Percentiles rank a stretch among this genome's conserved stretches.
phyloP scores from a whole-genome alignment of 1,140 invertebrate genomes.

The Archegozetes longisetosus region DNA sequence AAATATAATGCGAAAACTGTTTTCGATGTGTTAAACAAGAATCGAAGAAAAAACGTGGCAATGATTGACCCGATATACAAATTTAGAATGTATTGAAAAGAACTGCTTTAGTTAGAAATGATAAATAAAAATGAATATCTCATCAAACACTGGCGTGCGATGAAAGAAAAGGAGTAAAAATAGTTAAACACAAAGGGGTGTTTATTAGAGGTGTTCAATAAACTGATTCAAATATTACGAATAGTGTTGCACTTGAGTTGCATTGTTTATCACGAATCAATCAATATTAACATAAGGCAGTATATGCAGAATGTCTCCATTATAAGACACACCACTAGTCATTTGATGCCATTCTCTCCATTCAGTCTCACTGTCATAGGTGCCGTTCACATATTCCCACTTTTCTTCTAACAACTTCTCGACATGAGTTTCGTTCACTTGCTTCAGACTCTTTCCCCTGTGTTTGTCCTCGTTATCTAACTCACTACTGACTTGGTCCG shows the following conservation, averaged over 20 bases:
- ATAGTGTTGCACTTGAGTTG: not conserved
- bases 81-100: too few relatives aligned
- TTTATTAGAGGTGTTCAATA: too few relatives aligned
- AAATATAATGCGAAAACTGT: too few relatives aligned
- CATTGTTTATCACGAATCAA: not conserved
- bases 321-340: not conserved
- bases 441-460: not conserved
- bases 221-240: too few relatives aligned
- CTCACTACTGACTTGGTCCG: not conserved
- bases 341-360: conserved; percentile 11
- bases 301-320: conserved; percentile 1
- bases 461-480: not conserved
- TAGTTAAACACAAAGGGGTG: too few relatives aligned
- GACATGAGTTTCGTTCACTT: not conserved
- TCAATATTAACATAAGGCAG: conserved; percentile 10
- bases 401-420: not conserved
- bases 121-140: too few relatives aligned
- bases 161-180: too few relatives aligned
- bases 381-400: conserved; percentile 11
- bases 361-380: conserved; percentile 3
- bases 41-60: too few relatives aligned
- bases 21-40: too few relatives aligned
- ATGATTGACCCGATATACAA: too few relatives aligned
- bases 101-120: too few relatives aligned
- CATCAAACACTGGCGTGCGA: too few relatives aligned